These are phyloP conservation scores for Drosophila serrata DNA, from an alignment of 1,140 invertebrate genomes.

Conservation along the genomic window DNA sequence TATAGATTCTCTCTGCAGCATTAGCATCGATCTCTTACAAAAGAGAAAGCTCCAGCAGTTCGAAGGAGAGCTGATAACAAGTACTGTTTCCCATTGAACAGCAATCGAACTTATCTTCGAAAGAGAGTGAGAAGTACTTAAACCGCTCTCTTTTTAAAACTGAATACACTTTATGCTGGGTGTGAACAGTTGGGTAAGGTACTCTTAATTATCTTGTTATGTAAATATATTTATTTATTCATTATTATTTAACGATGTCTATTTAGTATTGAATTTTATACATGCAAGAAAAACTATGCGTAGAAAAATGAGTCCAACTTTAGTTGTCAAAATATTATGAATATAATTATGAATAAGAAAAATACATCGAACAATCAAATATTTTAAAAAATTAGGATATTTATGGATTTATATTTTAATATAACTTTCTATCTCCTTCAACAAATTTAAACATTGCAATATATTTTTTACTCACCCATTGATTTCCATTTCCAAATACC, in stretches of 20 bases:
- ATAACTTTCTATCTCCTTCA: too few species aligned
- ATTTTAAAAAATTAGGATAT: too few species aligned
- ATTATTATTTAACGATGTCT: background rate
- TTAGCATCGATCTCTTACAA: too few species aligned
- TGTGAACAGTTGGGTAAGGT: background rate
- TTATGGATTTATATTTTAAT: too few species aligned
- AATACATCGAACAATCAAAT: background rate
- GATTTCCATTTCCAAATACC: too few species aligned
- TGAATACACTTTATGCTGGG: background rate
- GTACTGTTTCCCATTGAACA: slow-evolving; percentile 28
- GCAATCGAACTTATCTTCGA: slow-evolving; percentile 3
- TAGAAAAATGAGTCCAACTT: background rate
- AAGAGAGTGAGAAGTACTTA: slow-evolving; percentile 5
- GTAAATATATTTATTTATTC: background rate
- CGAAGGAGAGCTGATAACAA: slow-evolving; percentile 14
- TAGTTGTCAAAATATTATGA: background rate
- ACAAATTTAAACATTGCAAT: too few species aligned
- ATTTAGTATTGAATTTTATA: background rate
- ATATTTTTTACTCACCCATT: background rate
- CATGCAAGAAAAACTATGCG: background rate
- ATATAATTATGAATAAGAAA: background rate
- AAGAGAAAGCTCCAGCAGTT: slow-evolving; percentile 28
- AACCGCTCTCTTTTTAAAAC: slow-evolving; percentile 1
- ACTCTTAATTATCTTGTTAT: background rate
- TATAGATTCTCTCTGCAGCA: too few species aligned